Conservation (phyloP, 1,140 invertebrate species). For the Wasmannia auropunctata region DNA sequence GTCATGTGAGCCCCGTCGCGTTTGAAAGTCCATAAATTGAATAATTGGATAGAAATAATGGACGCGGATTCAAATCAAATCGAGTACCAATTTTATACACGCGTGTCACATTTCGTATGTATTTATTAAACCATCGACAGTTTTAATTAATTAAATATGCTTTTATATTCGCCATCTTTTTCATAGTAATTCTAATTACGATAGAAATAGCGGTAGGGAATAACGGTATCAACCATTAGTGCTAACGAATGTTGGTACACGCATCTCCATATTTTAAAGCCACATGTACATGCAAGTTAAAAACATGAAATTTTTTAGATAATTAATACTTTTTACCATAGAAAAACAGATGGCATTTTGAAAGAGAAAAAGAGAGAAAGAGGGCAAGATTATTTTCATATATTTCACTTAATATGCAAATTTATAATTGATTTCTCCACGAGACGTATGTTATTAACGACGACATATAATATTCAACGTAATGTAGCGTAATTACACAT, state of each 20-base stretch:
- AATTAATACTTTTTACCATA: background rate
- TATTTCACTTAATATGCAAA: background rate
- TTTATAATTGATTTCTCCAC: background rate
- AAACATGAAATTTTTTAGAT: background rate
- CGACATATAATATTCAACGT: conserved; percentile 9
- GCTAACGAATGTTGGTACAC: background rate
- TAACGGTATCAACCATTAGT: background rate
- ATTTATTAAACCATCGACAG: background rate
- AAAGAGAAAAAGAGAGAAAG: background rate
- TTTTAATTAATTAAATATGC: background rate
- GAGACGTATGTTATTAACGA: background rate
- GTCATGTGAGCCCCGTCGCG: background rate
- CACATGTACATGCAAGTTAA: background rate
- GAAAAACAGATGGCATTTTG: background rate
- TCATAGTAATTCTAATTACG: background rate
- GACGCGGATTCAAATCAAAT: background rate
- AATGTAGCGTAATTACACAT: background rate
- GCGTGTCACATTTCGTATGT: background rate
- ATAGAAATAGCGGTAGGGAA: background rate
- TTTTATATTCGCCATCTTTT: background rate
- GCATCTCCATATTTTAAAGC: background rate
- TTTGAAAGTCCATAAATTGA: conserved; percentile 21
- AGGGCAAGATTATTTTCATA: background rate
- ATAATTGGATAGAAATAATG: conserved; percentile 21
- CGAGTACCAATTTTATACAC: conserved; percentile 1